Base-by-base conservation (phyloP, 2,797 vertebrate species). In the Xenentodon cancila region DNA sequence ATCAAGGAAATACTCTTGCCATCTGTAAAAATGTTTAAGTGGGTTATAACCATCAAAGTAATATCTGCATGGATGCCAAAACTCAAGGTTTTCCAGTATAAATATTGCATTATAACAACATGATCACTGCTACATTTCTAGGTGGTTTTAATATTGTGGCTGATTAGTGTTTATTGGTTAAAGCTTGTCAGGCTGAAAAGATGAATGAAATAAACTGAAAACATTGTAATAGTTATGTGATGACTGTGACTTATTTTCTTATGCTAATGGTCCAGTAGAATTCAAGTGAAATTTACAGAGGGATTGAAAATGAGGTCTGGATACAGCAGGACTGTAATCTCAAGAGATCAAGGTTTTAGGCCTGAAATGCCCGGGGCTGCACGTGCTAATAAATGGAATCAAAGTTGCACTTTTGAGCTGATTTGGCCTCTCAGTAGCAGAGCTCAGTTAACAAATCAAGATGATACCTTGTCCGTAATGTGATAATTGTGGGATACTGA, bases 381-480 rank as follows among this genome's bases (percentile, higher is more conserved):
- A 55, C 53, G 74, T 74, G 42, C 56, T 37, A 76, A 73, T 59
- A 64, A 81, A 62, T 34, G 16, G 49, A 80, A 73, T 61, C 65
- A 71, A 64, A 53, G 63, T 64, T 48, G 34, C 53, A 59, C 37
- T 59, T 73, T 73, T 68, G 45, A 59, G 51, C 57, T 25, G 46
- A 55, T 53, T 75, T 55, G 53, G 52, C 46, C 53, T 27, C 46
- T 65, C 40, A 64, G 45, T 16, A 58, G 47, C 22, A 46, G 65
- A 48, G 61, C 69, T 68, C 45, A 52, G 59, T 67, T 73, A 55
- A 60, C 75, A 71, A 80, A 82, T 84, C 72, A 79, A 68, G 70
- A 75, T 59, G 32, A 74, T 76, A 47, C 72, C 79, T 81, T 76
- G 82, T 79, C 77, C 70, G 73, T 67, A 72, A 64, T 53, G 37